Conservation (phyloP, 2,113 vertebrate species). For the Dipodomys merriami region DNA sequence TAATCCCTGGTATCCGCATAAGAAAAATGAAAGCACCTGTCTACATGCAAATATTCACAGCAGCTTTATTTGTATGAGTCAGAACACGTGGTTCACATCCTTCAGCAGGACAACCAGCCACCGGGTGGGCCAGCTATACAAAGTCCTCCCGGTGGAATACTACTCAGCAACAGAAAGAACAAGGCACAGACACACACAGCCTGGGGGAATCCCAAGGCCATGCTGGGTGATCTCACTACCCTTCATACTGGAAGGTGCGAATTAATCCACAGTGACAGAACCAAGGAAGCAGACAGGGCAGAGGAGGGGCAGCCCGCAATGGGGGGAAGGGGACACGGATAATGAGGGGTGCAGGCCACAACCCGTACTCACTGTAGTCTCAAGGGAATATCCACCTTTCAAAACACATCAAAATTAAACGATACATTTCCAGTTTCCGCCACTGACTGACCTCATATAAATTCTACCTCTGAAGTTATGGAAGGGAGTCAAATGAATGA, state of each 20-base stretch:
- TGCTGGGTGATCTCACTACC: neutral
- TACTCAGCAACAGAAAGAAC: neutral
- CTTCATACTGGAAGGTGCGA: neutral
- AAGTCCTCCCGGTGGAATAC: rapidly evolving
- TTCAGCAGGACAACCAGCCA: too few species aligned
- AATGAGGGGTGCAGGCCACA: rapidly evolving
- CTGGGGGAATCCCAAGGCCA: neutral
- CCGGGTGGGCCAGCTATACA: rapidly evolving
- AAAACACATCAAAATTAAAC: neutral
- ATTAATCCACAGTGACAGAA: neutral
- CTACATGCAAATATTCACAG: rapidly evolving
- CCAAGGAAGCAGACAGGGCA: rapidly evolving
- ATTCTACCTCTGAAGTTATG: rapidly evolving
- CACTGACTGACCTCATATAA: neutral
- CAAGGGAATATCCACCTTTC: rapidly evolving
- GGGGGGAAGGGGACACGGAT: rapidly evolving
- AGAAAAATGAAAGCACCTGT: rapidly evolving
- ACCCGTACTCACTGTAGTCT: rapidly evolving
- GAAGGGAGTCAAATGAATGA: too few species aligned
- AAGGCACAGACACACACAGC: rapidly evolving
- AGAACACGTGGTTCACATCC: neutral
- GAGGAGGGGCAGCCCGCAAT: rapidly evolving
- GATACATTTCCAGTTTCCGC: rapidly evolving
- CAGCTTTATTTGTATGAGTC: neutral
- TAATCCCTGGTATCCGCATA: neutral